phyloP scores from a whole-genome alignment of 2,888 invertebrate genomes.

The Saturnia pavonia region DNA sequence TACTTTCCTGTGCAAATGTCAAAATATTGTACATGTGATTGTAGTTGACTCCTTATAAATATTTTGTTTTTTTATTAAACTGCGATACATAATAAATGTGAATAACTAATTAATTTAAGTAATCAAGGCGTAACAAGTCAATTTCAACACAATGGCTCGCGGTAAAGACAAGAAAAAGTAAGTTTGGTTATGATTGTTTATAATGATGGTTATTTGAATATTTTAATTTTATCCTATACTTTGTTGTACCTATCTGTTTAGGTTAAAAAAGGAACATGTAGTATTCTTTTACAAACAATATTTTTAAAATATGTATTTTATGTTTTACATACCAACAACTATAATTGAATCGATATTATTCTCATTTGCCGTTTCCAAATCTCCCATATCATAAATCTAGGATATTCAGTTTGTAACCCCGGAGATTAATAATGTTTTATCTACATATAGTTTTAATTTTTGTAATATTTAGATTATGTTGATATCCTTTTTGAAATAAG shows the following conservation, averaged over 20 bases:
- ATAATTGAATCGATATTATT: neutral
- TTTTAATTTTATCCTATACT: neutral
- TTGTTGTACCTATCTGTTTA: neutral
- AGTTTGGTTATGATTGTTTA: slow-evolving; percentile 50
- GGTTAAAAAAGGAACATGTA: too few relatives aligned
- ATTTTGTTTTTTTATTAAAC: neutral
- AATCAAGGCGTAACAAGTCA: neutral
- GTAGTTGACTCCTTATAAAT: neutral
- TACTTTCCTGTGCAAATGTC: too few relatives aligned
- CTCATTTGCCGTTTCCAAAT: neutral
- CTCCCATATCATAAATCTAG: neutral
- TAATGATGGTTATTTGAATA: slow-evolving; percentile 14
- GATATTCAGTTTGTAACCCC: too few relatives aligned
- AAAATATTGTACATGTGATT: neutral
- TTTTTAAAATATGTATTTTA: too few relatives aligned
- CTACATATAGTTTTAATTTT: neutral
- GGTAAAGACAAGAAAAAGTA: slow-evolving; percentile 78
- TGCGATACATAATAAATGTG: neutral
- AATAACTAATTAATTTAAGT: neutral
- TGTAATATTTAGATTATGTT: neutral
- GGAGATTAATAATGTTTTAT: neutral
- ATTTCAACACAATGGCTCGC: slow-evolving; percentile 58
- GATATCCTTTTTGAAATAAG: neutral
- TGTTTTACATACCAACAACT: neutral
- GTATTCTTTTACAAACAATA: too few relatives aligned